These are phyloP conservation scores for Luffia ferchaultella DNA, from an alignment of 2,888 invertebrate species.

Conservation along the genomic window DNA sequence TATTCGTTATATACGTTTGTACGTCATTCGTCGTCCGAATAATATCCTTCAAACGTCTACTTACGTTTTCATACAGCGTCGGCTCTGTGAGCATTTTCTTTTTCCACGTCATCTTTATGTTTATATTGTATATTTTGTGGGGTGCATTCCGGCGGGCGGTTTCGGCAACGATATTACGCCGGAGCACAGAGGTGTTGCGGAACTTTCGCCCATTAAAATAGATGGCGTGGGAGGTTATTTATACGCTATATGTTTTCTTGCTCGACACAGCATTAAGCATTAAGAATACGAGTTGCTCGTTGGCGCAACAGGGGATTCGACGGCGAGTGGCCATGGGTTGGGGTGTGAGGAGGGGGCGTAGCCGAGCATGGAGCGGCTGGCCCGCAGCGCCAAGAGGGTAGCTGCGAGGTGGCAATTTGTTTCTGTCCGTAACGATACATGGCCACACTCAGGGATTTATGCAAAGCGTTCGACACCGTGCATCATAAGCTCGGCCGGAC, in stretches of 20 bases:
- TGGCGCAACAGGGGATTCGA: constrained; percentile 21
- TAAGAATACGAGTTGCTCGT: constrained; percentile 9
- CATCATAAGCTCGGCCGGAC: neutral
- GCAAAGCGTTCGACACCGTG: neutral
- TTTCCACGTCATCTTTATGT: constrained; percentile 13
- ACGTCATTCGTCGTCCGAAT: constrained; percentile 23
- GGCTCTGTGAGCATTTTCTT: constrained; percentile 22
- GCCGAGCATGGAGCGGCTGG: constrained; percentile 30
- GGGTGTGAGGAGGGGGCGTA: constrained; percentile 24
- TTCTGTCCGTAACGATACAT: constrained; percentile 4
- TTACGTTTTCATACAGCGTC: constrained; percentile 17
- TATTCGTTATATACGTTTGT: no score
- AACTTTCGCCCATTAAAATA: constrained; percentile 4
- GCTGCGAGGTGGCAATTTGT: constrained; percentile 2
- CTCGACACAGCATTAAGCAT: constrained; percentile 7
- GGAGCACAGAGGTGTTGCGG: constrained; percentile 2
- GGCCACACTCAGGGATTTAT: constrained; percentile 1
- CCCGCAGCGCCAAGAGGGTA: neutral
- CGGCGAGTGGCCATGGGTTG: constrained; percentile 24
- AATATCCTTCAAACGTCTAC: constrained; percentile 36
- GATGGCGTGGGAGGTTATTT: constrained; percentile 3
- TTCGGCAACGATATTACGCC: neutral
- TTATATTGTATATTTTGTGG: constrained; percentile 6
- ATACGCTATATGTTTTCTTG: constrained; percentile 2
- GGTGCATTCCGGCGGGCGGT: neutral